phyloP scores from a whole-genome alignment of 1,140 invertebrate genomes.

The Pachyrhynchus sulphureomaculatus region DNA sequence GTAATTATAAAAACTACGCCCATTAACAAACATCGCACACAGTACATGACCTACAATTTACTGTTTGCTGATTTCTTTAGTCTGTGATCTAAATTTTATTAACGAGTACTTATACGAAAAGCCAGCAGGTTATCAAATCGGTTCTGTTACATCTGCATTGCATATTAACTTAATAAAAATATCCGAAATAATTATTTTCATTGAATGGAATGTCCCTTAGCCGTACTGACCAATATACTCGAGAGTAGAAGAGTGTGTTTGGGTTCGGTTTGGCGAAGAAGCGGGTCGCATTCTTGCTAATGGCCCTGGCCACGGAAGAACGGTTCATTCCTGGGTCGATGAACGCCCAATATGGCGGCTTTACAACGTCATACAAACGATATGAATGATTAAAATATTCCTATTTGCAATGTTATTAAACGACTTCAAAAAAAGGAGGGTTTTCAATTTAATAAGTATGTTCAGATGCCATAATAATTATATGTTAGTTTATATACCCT shows the following conservation, averaged over 20 bases:
- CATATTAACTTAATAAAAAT: neutral
- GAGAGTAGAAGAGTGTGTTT: constrained; percentile 2
- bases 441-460: too few relatives aligned
- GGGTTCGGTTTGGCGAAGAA: constrained; percentile 14
- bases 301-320: constrained; percentile 38
- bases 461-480: too few relatives aligned
- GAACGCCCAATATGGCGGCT: constrained; percentile 40
- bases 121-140: neutral
- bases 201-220: neutral
- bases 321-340: constrained; percentile 44
- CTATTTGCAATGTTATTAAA: neutral
- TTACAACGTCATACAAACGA: constrained; percentile 24
- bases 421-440: neutral
- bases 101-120: too few relatives aligned
- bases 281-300: constrained; percentile 31
- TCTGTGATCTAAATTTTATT: too few relatives aligned
- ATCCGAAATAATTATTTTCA: too few relatives aligned
- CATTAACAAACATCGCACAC: too few relatives aligned
- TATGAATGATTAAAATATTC: constrained; percentile 28
- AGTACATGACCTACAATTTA: too few relatives aligned
- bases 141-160: neutral
- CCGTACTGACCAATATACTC: constrained; percentile 15
- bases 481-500: too few relatives aligned
- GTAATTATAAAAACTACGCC: too few relatives aligned
- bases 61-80: too few relatives aligned